Evolutionary conservation across 1,140 invertebrate genomes (phyloP).

Genomic region (Adoxophyes honmai): DNA sequence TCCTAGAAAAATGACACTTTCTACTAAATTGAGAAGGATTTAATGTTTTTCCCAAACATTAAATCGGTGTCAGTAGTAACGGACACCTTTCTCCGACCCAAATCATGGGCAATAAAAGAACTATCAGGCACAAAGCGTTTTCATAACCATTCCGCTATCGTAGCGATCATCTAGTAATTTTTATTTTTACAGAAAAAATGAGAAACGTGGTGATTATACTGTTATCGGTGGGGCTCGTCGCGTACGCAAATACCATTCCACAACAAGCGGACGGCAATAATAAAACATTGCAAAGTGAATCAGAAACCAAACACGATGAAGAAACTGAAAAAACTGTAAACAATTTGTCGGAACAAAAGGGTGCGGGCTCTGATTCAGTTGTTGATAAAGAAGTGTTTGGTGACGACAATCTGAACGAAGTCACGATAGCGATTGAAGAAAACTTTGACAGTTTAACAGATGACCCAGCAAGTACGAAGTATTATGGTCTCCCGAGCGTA

Average conservation of each 20-base stretch:
- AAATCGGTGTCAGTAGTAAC: constrained; percentile 12
- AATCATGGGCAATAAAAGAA: constrained; percentile 39
- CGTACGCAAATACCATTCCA: constrained; percentile 29
- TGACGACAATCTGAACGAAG: constrained; percentile 12
- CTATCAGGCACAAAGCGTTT: background rate
- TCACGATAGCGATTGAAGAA: constrained; percentile 7
- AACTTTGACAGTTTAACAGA: background rate
- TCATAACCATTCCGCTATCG: background rate
- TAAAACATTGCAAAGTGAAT: constrained; percentile 20
- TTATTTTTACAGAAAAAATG: constrained; percentile 55
- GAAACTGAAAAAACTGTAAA: constrained; percentile 18
- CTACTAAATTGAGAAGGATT: background rate
- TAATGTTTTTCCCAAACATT: constrained; percentile 9
- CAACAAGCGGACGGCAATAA: constrained; percentile 32
- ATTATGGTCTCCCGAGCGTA: background rate
- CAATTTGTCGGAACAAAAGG: constrained; percentile 30
- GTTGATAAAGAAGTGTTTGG: background rate
- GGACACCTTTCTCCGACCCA: constrained; percentile 56
- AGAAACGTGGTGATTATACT: constrained; percentile 36
- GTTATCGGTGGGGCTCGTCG: constrained; percentile 34
- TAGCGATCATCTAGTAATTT: background rate
- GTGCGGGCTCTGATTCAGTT: constrained; percentile 9
- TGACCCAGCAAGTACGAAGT: too few relatives aligned
- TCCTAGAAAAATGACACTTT: constrained; percentile 4
- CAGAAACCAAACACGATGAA: constrained; percentile 24